Conservation (phyloP, 2,113 vertebrate genomes). For the Anser brachyrhynchus region DNA sequence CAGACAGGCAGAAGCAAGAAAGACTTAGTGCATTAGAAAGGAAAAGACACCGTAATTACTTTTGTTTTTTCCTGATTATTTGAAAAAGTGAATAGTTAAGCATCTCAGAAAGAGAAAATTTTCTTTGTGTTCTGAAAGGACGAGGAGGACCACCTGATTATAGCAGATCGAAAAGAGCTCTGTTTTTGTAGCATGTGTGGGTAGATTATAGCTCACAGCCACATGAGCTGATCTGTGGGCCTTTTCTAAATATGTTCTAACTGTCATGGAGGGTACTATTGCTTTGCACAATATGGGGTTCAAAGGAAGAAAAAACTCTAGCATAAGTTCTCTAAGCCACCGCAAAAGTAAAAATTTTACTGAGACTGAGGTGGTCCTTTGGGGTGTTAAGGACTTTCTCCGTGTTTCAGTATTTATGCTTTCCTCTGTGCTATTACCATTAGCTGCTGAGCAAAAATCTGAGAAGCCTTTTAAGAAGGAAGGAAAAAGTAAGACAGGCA, state of each 20-base stretch:
- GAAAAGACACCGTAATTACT: not conserved
- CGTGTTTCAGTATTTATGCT: not conserved
- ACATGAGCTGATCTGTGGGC: not conserved
- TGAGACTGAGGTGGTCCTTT: not conserved
- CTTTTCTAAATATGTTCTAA: slow-evolving; percentile 31
- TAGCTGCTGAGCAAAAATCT: not conserved
- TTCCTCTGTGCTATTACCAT: not conserved
- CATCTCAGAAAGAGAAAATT: not conserved
- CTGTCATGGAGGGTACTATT: not conserved
- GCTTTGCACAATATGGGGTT: not conserved
- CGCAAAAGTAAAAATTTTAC: not conserved
- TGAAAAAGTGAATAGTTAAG: not conserved
- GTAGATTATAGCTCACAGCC: slow-evolving; percentile 19
- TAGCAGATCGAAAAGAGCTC: not conserved
- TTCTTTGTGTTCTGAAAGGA: not conserved
- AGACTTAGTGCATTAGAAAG: not conserved
- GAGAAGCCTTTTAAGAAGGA: not conserved
- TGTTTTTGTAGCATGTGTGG: not conserved
- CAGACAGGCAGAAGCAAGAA: not conserved
- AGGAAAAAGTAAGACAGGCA: not conserved
- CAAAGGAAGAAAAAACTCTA: not conserved
- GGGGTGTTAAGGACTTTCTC: not conserved
- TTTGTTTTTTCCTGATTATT: not conserved
- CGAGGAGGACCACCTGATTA: not conserved
- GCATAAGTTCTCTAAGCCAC: not conserved